Evolutionary conservation across 2,113 vertebrate species (phyloP), one percentile per base, ranked within the genome.

Genomic region (Takifugu flavidus): DNA sequence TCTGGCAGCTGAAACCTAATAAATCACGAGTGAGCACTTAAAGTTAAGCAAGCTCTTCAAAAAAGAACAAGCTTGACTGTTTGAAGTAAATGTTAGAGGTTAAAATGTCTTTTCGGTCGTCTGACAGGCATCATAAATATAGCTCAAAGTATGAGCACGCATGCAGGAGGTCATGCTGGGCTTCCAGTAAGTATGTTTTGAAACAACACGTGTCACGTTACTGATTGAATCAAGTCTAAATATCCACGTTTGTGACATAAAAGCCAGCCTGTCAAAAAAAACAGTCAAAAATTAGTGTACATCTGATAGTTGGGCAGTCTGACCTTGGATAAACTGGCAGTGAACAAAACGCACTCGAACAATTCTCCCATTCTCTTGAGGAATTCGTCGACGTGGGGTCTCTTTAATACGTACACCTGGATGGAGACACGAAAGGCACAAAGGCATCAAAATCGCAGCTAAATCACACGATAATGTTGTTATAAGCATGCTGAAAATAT

Each of bases 271-370:
- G 14, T 8, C 13, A 10, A 4, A n/a, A 51, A 4, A 6, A 15
- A n/a, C 45, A 0, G 1, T 20, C 4, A 5, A 4, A 2, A 4
- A 20, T 7, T 14, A 14, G 13, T 39, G 14, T 8, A 7, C 49
- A 44, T 39, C 20, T 25, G 34, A 39, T 39, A 39, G 7, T 39
- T 10, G 11, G 10, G 14, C 1, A 1, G 6, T 43, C 90, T 83
- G 79, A 99, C 97, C 96, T 99, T 98, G 80, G 97, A 94, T 65
- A 99, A 91, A 71, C 97, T 99, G 27, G 96, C 97, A 0, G 97
- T 98, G 93, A 98, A 99, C 51, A 99, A 90, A 65, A 98, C 95
- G 0, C 97, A 99, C 82, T 98, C 97, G 0, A 99, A 99, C 79
- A 99, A 79, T 85, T 99, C 94, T 0, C 97, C 96, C 96, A 99